Evolutionary conservation across 2,888 invertebrate genomes (phyloP).

Genomic region (Formica aserva): DNA sequence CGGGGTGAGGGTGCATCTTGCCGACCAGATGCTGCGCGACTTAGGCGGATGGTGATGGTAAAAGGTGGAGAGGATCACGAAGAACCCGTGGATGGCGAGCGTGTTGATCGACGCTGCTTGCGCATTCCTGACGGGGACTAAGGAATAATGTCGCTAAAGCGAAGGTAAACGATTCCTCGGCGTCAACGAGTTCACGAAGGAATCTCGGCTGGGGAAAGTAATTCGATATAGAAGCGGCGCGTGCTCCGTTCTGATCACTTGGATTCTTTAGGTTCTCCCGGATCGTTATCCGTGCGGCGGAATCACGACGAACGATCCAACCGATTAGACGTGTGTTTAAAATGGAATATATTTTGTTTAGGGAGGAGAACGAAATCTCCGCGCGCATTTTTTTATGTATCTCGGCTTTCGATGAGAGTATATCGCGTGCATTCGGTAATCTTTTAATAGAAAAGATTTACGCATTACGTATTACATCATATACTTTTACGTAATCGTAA

Average conservation of each 20-base stretch:
- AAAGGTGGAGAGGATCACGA: slow-evolving; percentile 63
- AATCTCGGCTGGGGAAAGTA: slow-evolving; percentile 51
- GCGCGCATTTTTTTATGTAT: neutral
- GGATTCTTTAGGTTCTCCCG: slow-evolving; percentile 33
- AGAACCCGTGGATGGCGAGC: slow-evolving; percentile 69
- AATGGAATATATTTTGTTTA: neutral
- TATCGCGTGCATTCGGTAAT: neutral
- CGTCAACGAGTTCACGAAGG: slow-evolving; percentile 56
- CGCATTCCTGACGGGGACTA: slow-evolving; percentile 70
- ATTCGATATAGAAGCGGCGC: slow-evolving; percentile 61
- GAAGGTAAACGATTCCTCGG: slow-evolving; percentile 71
- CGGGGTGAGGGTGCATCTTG: slow-evolving; percentile 14
- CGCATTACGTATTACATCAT: neutral
- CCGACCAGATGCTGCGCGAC: slow-evolving; percentile 54
- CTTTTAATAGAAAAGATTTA: neutral
- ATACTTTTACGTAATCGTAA: neutral
- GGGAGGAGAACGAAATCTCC: neutral
- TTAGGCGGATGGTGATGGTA: slow-evolving; percentile 56
- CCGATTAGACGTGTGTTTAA: slow-evolving; percentile 20
- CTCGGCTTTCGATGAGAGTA: neutral
- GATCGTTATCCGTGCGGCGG: neutral
- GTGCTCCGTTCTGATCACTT: slow-evolving; percentile 53
- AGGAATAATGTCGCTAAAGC: slow-evolving; percentile 69
- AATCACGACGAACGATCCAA: slow-evolving; percentile 5
- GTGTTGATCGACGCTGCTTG: slow-evolving; percentile 80